These are phyloP conservation scores for Thinocorus orbignyianus DNA, from an alignment of 2,113 vertebrate genomes.

Conservation along the genomic window DNA sequence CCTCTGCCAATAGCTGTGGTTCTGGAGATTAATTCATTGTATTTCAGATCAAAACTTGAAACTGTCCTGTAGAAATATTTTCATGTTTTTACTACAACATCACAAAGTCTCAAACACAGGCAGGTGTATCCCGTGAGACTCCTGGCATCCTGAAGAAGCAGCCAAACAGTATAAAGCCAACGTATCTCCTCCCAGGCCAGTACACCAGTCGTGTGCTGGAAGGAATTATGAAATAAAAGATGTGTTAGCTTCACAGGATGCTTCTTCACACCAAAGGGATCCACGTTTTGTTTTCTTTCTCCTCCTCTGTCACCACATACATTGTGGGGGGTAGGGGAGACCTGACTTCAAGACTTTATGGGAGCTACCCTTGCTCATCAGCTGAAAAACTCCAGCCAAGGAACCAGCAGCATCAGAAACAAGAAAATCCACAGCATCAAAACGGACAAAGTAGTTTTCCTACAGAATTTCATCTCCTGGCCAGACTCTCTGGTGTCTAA, in stretches of 20 bases:
- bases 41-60: background rate
- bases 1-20: background rate
- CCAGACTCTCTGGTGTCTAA: background rate
- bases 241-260: background rate
- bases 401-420: background rate
- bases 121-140: background rate
- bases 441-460: background rate
- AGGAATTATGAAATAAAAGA: background rate
- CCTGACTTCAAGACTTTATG: background rate
- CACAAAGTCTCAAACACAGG: background rate
- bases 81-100: background rate
- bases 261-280: background rate
- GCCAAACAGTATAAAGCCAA: background rate
- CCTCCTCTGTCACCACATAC: background rate
- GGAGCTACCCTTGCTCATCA: background rate
- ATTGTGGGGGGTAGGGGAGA: no score
- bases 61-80: background rate
- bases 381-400: background rate
- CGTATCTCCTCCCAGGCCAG: background rate
- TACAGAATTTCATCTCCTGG: background rate
- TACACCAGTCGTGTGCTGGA: background rate
- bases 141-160: background rate
- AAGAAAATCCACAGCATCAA: background rate
- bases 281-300: background rate
- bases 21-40: background rate